These are phyloP conservation scores for Sericinus montela DNA, from an alignment of 2,888 invertebrate genomes.

Conservation along the genomic window DNA sequence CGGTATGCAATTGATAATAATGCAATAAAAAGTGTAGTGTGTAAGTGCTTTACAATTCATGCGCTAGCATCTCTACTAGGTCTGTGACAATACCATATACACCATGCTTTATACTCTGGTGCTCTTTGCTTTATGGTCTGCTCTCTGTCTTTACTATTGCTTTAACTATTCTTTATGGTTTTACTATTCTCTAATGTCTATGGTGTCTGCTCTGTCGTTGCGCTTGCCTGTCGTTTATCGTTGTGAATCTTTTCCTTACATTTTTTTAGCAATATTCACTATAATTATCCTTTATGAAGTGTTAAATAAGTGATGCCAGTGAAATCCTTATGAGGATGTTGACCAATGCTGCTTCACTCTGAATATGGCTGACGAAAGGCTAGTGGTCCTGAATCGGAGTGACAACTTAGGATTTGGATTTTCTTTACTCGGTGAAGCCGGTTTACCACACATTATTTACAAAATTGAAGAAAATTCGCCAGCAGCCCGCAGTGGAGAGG, in stretches of 20 bases:
- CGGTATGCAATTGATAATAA: too few relatives aligned
- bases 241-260: conserved; percentile 55
- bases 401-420: conserved; percentile 94
- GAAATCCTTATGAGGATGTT: conserved; percentile 58
- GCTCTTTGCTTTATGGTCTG: too few relatives aligned
- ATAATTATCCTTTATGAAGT: conserved; percentile 43
- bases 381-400: conserved; percentile 92
- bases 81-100: too few relatives aligned
- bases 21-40: too few relatives aligned
- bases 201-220: conserved; percentile 41
- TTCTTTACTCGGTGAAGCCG: conserved; percentile 93
- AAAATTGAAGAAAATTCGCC: conserved; percentile 96
- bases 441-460: conserved; percentile 95
- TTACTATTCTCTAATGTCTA: too few relatives aligned
- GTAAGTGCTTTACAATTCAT: too few relatives aligned
- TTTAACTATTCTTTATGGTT: too few relatives aligned
- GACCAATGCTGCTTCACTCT: conserved; percentile 74
- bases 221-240: conserved; percentile 64
- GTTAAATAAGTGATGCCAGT: conserved; percentile 52
- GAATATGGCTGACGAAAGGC: conserved; percentile 93
- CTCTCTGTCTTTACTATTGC: too few relatives aligned
- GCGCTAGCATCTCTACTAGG: too few relatives aligned
- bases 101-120: too few relatives aligned
- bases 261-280: conserved; percentile 41
- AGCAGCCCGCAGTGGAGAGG: conserved; percentile 93